Percentiles rank a stretch among this genome's conserved stretches.
These are phyloP conservation scores for Orientallactaga bullata DNA, from an alignment of 2,113 vertebrate genomes.

Conservation along the genomic window DNA sequence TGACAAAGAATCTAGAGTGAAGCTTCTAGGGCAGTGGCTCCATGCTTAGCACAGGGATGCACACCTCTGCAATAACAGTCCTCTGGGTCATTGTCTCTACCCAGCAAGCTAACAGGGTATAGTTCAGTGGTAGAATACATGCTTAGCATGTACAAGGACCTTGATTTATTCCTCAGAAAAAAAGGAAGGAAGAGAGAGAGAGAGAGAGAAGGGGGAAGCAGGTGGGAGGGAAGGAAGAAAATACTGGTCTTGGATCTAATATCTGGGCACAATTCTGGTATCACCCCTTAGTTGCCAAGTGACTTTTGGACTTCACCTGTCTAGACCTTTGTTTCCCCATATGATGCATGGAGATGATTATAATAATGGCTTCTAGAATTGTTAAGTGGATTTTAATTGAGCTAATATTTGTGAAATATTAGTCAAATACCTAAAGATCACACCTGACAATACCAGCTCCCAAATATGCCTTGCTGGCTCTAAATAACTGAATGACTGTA, in stretches of 20 bases:
- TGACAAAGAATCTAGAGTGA: background rate
- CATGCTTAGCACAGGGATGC: background rate
- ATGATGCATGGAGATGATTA: background rate
- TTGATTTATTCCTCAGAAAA: background rate
- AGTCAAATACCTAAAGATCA: conserved; percentile 15
- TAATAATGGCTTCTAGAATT: background rate
- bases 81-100: background rate
- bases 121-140: background rate
- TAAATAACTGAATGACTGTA: background rate
- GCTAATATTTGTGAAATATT: background rate
- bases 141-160: background rate
- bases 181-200: background rate
- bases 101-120: background rate
- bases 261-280: background rate
- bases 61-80: background rate
- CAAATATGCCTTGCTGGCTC: background rate
- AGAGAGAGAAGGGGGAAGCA: no score
- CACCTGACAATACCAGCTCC: background rate
- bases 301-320: background rate
- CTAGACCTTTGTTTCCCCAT: conserved; percentile 7
- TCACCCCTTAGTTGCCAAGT: background rate
- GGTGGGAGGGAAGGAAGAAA: background rate
- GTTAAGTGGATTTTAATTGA: background rate
- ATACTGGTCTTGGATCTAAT: no score
- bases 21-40: background rate